phyloP scores from a whole-genome alignment of 1,140 invertebrate genomes.

The Dendrolimus kikuchii region DNA sequence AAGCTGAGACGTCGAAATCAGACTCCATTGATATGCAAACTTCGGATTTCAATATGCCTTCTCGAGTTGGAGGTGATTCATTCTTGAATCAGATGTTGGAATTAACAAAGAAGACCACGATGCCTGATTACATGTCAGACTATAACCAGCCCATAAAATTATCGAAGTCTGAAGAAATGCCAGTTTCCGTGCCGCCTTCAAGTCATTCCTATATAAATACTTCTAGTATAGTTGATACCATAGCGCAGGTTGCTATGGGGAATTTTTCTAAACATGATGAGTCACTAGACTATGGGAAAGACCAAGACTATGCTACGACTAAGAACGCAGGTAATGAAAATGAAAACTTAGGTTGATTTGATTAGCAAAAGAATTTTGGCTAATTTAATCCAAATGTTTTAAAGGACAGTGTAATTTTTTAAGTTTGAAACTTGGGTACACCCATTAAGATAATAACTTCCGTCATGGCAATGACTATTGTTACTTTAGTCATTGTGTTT shows the following conservation, averaged over 20 bases:
- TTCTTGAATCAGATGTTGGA: constrained; percentile 70
- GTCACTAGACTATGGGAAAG: constrained; percentile 49
- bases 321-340: constrained; percentile 38
- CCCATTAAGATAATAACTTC: too few relatives aligned
- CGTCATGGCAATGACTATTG: too few relatives aligned
- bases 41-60: constrained; percentile 54
- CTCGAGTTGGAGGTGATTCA: constrained; percentile 53
- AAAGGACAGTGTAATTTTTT: too few relatives aligned
- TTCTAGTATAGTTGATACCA: constrained; percentile 57
- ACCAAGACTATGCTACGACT: constrained; percentile 47
- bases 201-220: constrained; percentile 55
- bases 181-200: constrained; percentile 37
- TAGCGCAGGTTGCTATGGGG: constrained; percentile 58
- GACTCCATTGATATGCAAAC: constrained; percentile 36
- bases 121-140: constrained; percentile 61
- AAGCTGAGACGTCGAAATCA: constrained; percentile 41
- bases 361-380: neutral
- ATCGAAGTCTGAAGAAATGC: constrained; percentile 49
- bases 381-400: neutral
- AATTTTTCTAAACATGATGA: constrained; percentile 59
- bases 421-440: too few relatives aligned
- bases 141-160: constrained; percentile 58
- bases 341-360: constrained; percentile 32
- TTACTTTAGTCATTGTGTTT: too few relatives aligned
- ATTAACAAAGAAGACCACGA: constrained; percentile 66